Conservation (phyloP, 2,797 vertebrate species). For the Ptychadena robeensis region DNA sequence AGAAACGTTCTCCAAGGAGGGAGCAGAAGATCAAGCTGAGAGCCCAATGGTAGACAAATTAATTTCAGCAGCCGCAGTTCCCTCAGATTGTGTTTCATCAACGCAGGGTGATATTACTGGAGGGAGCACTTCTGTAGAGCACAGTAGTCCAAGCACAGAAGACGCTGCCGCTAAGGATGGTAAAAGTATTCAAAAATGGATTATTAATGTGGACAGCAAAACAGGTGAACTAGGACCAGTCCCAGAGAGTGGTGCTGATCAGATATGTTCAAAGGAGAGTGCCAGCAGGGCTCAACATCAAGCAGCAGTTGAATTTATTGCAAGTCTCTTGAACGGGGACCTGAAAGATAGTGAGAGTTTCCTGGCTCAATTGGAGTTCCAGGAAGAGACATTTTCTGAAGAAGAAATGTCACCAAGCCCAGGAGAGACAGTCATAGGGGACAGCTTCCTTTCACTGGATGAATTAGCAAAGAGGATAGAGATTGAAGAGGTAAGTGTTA, state of each 20-base stretch:
- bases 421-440: conserved; percentile 80
- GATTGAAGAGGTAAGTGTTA: conserved; percentile 84
- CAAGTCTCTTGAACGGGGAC: conserved; percentile 72
- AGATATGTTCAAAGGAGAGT: conserved; percentile 66
- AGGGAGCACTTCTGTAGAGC: conserved; percentile 40
- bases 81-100: conserved; percentile 61
- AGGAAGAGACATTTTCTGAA: conserved; percentile 71
- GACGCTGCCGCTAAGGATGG: conserved; percentile 13
- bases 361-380: conserved; percentile 65
- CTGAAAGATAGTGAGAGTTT: conserved; percentile 71
- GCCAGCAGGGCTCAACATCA: conserved; percentile 64
- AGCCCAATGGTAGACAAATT: conserved; percentile 68
- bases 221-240: not conserved
- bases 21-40: conserved; percentile 50
- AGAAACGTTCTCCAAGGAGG: conserved; percentile 63
- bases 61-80: conserved; percentile 63
- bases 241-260: conserved; percentile 28
- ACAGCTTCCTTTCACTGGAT: conserved; percentile 85
- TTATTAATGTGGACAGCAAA: conserved; percentile 13
- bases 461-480: conserved; percentile 88
- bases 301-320: conserved; percentile 74
- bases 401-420: conserved; percentile 74
- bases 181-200: not conserved
- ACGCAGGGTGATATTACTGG: conserved; percentile 66
- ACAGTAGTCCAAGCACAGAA: conserved; percentile 50